These are phyloP conservation scores for Hemicordylus capensis DNA, from an alignment of 2,113 vertebrate genomes.

Conservation along the genomic window DNA sequence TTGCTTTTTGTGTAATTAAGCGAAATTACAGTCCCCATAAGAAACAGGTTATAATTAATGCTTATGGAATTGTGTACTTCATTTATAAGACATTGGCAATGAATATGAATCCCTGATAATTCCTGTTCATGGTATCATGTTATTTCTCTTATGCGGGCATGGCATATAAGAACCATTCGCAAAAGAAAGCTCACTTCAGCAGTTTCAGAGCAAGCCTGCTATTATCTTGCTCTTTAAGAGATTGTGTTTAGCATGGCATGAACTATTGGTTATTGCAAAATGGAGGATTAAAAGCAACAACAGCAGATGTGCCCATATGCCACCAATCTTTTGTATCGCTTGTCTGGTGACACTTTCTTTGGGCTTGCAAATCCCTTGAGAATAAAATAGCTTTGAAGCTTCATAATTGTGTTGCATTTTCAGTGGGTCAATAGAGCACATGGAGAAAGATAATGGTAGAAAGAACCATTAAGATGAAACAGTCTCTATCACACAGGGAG, in stretches of 20 bases:
- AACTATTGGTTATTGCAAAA: neutral
- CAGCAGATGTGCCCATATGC: fast-evolving
- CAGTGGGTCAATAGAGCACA: neutral
- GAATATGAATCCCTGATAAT: neutral
- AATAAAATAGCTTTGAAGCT: slow-evolving; percentile 7
- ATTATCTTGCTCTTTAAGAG: neutral
- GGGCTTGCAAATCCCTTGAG: neutral
- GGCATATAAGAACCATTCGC: neutral
- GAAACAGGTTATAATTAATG: neutral
- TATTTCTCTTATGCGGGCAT: neutral
- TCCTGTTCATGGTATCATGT: neutral
- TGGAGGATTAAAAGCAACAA: neutral
- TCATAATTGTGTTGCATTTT: slow-evolving; percentile 34
- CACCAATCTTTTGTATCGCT: slow-evolving; percentile 28
- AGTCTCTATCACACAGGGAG: slow-evolving; percentile 19
- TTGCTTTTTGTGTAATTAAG: slow-evolving; percentile 19
- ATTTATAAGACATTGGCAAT: neutral
- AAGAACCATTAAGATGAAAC: slow-evolving; percentile 32
- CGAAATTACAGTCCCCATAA: neutral
- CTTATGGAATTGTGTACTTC: slow-evolving; percentile 12
- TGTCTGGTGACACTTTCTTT: slow-evolving; percentile 11
- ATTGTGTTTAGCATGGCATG: slow-evolving; percentile 6
- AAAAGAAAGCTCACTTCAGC: slow-evolving; percentile 1
- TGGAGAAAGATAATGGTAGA: slow-evolving; percentile 44
- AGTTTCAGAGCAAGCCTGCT: neutral